These are phyloP conservation scores for Schizothorax lantsangensis DNA, from an alignment of 2,797 vertebrate genomes.

Conservation along the genomic window DNA sequence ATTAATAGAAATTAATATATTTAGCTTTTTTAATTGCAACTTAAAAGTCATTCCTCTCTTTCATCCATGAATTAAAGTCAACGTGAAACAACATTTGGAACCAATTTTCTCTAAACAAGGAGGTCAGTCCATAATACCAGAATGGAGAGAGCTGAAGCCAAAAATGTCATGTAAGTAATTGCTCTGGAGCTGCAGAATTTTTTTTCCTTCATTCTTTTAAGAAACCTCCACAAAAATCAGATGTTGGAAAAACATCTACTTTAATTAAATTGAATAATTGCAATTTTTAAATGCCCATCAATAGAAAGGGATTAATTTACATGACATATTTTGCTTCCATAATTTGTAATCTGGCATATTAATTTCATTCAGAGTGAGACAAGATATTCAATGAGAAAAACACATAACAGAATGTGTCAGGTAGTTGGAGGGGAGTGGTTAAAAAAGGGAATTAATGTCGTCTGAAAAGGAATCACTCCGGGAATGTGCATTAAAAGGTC, in stretches of 20 bases:
- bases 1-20: slow-evolving; percentile 7
- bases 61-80: neutral
- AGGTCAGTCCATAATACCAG: neutral
- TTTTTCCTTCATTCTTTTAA: neutral
- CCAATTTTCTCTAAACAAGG: neutral
- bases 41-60: neutral
- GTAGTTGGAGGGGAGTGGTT: neutral
- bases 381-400: neutral
- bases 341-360: neutral
- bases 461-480: neutral
- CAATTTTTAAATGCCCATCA: neutral
- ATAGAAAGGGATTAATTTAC: neutral
- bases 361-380: neutral
- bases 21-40: neutral
- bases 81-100: neutral
- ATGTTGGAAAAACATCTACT: neutral
- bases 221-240: neutral
- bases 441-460: neutral
- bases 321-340: neutral
- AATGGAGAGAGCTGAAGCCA: neutral
- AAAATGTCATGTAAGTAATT: slow-evolving; percentile 16
- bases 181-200: neutral
- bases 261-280: neutral
- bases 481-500: neutral
- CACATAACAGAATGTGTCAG: neutral